Percentiles rank a stretch among this genome's conserved stretches.
These are phyloP conservation scores for Syngnathus rostellatus DNA, from an alignment of 2,797 vertebrate species.

Conservation along the genomic window DNA sequence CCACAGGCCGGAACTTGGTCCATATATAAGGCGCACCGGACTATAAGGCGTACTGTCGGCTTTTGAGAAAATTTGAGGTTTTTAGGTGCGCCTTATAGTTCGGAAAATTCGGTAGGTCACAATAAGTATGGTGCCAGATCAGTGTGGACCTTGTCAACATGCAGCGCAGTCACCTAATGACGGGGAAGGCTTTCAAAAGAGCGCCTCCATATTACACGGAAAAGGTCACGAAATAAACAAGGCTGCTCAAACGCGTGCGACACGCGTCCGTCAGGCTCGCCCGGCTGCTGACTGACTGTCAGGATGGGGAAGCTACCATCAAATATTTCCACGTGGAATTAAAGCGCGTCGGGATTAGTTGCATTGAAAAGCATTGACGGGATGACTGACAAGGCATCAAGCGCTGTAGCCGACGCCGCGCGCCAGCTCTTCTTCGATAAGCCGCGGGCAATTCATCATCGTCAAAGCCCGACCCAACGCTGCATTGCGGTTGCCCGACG, in stretches of 20 bases:
- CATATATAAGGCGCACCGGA: no score
- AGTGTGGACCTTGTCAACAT: background rate
- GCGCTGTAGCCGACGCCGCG: constrained; percentile 48
- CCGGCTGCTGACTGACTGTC: constrained; percentile 5
- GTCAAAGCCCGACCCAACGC: constrained; percentile 46
- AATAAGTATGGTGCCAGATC: no score
- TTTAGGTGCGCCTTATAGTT: no score
- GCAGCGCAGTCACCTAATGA: background rate
- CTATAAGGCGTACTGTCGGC: no score
- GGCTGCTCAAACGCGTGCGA: constrained; percentile 21
- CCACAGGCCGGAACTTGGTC: no score
- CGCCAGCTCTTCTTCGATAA: constrained; percentile 60
- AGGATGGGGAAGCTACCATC: constrained; percentile 18
- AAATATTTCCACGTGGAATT: constrained; percentile 34
- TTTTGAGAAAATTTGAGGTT: no score
- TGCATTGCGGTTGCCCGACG: constrained; percentile 28
- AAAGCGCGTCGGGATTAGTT: constrained; percentile 39
- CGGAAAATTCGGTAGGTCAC: no score
- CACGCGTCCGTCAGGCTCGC: constrained; percentile 14
- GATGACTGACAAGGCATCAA: constrained; percentile 65
- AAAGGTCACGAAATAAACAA: constrained; percentile 38
- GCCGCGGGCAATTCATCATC: constrained; percentile 65
- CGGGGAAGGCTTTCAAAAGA: background rate
- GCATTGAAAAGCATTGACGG: constrained; percentile 50
- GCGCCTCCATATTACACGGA: constrained; percentile 24